phyloP scores from a whole-genome alignment of 2,888 invertebrate genomes.

The Mesopsocus fuscifrons region DNA sequence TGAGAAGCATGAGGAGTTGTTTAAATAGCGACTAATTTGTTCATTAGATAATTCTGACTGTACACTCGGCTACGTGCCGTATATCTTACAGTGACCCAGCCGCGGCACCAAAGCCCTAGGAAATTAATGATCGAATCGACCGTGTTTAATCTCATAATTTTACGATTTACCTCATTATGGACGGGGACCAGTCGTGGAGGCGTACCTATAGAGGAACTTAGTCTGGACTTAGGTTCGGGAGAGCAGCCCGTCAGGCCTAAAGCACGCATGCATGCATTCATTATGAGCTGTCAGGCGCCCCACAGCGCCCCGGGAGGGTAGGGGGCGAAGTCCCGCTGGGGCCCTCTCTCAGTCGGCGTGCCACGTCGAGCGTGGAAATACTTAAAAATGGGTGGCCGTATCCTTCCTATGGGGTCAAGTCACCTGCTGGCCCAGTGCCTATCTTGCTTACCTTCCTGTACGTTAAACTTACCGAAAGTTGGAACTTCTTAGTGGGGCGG shows the following conservation, averaged over 20 bases:
- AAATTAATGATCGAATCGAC: too few relatives aligned
- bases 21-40: too few relatives aligned
- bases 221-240: background rate
- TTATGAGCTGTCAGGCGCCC: conserved; percentile 12
- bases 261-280: conserved; percentile 3
- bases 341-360: conserved; percentile 15
- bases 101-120: too few relatives aligned
- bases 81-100: too few relatives aligned
- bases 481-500: background rate
- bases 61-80: too few relatives aligned
- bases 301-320: conserved; percentile 11
- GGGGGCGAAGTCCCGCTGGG: conserved; percentile 13
- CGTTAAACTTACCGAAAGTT: background rate
- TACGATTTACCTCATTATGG: too few relatives aligned
- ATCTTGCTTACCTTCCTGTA: conserved; percentile 2
- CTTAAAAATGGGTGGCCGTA: conserved; percentile 16
- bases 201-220: too few relatives aligned
- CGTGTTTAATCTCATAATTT: too few relatives aligned
- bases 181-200: too few relatives aligned
- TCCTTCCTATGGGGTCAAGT: conserved; percentile 12
- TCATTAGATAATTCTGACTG: too few relatives aligned
- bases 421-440: conserved; percentile 6
- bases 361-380: conserved; percentile 16
- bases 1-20: too few relatives aligned
- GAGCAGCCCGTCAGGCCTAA: conserved; percentile 1